Evolutionary conservation across 2,797 vertebrate species (phyloP), one percentile per base, ranked within the genome.

Genomic region (Oophaga sylvatica): DNA sequence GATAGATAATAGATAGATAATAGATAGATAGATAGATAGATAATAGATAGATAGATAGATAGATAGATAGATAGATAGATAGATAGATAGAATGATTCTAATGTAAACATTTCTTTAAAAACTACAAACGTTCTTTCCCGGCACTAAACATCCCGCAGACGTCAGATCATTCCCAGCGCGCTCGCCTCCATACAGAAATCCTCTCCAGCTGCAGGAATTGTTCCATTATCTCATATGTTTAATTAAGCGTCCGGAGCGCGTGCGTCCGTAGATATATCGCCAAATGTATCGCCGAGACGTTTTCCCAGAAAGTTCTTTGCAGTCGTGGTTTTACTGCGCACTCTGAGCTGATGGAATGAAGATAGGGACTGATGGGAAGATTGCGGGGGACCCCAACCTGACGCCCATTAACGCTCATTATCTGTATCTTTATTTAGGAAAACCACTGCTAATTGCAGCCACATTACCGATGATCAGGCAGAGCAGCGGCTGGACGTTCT

Each of bases 361-460:
- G 81, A 80, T 80, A 31, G 29, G 56, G 19, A 31, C 56, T 19
- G 57, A 31, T 80, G 78, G 20, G 59, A 59, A 29, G 71, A 82
- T 89, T 90, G 89, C 87, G 76, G 11, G 89, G 89, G 53, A 88
- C 90, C 90, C 78, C 91, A 90, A 84, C 89, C 91, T 90, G 88
- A 62, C 88, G 80, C 63, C 90, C 85, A 80, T 92, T 92, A 79
- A 88, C 92, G 92, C 91, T 84, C 89, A 91, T 93, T 92, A 91
- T 90, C 90, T 92, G 90, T 67, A 88, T 91, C 93, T 89, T 93
- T 91, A 86, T 91, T 93, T 91, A 91, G 93, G 94, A 93, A 96
- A 97, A 95, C 95, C 92, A 84, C 94, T 94, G 91, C 95, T 97
- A 97, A 98, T 96, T 97, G 95, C 95, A 96, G 97, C 97, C 96